Evolutionary conservation across 2,888 invertebrate genomes (phyloP).

Genomic region (Pediacus dermestoides): DNA sequence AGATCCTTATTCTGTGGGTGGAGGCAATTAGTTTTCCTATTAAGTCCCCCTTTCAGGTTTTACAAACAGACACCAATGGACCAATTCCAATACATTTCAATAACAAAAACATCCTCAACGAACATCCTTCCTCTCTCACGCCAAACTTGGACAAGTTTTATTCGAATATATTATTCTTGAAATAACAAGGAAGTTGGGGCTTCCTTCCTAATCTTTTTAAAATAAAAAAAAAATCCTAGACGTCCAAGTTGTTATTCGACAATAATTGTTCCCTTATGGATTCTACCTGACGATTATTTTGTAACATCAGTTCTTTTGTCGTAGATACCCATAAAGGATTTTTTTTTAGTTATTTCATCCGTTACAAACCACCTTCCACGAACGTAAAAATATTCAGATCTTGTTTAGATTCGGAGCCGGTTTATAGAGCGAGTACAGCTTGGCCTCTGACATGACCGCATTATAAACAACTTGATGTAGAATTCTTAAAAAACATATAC

Average conservation of each 20-base stretch:
- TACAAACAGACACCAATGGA: slow-evolving; percentile 22
- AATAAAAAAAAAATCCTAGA: slow-evolving; percentile 15
- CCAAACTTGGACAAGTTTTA: no score
- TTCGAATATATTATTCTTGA: no score
- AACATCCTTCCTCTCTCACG: no score
- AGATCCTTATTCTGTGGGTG: slow-evolving; percentile 39
- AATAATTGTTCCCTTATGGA: neutral
- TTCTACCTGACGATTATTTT: slow-evolving; percentile 5
- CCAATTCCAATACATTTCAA: slow-evolving; percentile 19
- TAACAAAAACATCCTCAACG: slow-evolving; percentile 22
- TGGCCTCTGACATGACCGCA: slow-evolving; percentile 25
- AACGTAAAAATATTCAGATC: slow-evolving; percentile 24
- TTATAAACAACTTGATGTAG: no score
- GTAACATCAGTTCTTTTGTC: no score
- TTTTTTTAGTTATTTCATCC: slow-evolving; percentile 9
- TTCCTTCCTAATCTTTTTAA: no score
- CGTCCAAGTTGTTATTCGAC: slow-evolving; percentile 12
- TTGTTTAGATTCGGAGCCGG: slow-evolving; percentile 27
- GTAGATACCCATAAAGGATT: neutral
- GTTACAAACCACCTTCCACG: slow-evolving; percentile 11
- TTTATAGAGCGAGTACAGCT: slow-evolving; percentile 22
- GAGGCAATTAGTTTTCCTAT: slow-evolving; percentile 42
- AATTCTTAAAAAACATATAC: no score
- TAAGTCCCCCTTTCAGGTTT: slow-evolving; percentile 26
- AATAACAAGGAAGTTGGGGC: no score